Percentiles rank a stretch among this genome's conserved stretches.
These are phyloP conservation scores for Vireo griseus DNA, from an alignment of 2,797 vertebrate species.

Conservation along the genomic window DNA sequence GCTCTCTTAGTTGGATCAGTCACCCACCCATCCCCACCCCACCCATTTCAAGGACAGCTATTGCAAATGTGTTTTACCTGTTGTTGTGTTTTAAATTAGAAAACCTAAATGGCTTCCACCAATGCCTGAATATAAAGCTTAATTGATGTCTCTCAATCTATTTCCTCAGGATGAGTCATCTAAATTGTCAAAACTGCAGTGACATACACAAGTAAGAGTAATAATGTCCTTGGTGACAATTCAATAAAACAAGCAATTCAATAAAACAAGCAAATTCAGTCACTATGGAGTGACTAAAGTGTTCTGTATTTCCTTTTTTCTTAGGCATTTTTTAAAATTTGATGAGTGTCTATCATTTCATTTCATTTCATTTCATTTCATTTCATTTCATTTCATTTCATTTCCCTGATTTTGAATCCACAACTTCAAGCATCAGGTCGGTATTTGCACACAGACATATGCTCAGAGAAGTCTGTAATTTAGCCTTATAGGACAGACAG, in stretches of 20 bases:
- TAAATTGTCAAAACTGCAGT: background rate
- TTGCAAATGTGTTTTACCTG: background rate
- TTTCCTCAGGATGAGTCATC: constrained; percentile 36
- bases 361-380: background rate
- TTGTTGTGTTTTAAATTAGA: constrained; percentile 27
- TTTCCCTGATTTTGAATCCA: background rate
- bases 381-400: background rate
- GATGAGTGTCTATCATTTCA: background rate
- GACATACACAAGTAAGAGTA: background rate
- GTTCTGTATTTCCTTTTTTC: background rate
- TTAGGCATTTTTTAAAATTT: background rate
- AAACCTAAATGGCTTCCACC: background rate
- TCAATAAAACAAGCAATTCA: constrained; percentile 26
- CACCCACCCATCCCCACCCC: background rate
- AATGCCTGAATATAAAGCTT: background rate
- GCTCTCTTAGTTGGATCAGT: background rate
- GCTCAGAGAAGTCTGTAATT: background rate
- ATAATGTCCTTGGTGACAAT: constrained; percentile 3
- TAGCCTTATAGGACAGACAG: background rate
- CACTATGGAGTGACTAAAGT: background rate
- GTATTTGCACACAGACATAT: background rate
- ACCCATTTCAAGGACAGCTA: background rate
- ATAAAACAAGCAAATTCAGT: background rate
- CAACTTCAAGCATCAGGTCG: background rate
- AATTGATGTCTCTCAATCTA: background rate